A percentile compares a stretch with the other conserved stretches of the same genome.
phyloP scores from a whole-genome alignment of 2,888 invertebrate species.

The Cerastis rubricosa region DNA sequence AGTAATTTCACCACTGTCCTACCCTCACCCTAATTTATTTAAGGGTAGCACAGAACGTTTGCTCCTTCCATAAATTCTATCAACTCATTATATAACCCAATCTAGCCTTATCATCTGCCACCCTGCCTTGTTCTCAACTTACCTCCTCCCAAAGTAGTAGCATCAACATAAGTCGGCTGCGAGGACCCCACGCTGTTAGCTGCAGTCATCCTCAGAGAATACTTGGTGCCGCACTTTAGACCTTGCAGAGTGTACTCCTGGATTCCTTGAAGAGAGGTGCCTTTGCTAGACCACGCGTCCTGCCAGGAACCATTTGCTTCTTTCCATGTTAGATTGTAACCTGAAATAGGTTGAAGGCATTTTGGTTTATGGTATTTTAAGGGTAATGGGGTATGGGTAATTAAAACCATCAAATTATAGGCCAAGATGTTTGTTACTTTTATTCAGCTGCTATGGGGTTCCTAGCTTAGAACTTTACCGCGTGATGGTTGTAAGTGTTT shows the following conservation, averaged over 20 bases:
- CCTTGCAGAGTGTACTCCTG: constrained; percentile 92
- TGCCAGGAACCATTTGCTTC: constrained; percentile 87
- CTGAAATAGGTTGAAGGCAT: constrained; percentile 70
- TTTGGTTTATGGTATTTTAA: not conserved
- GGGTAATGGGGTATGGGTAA: not conserved
- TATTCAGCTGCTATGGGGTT: not conserved
- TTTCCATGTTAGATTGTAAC: constrained; percentile 88
- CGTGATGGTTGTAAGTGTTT: not conserved
- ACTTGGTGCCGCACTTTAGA: constrained; percentile 95
- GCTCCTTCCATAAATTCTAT: too few relatives aligned
- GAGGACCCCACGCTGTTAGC: constrained; percentile 95
- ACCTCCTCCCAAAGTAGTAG: constrained; percentile 91
- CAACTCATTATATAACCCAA: too few relatives aligned
- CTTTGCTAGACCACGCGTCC: constrained; percentile 92
- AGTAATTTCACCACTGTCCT: too few relatives aligned
- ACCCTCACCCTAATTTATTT: too few relatives aligned
- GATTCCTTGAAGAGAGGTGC: constrained; percentile 89
- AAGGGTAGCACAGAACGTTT: too few relatives aligned
- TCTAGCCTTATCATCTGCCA: too few relatives aligned
- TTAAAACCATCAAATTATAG: not conserved
- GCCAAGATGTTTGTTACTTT: not conserved
- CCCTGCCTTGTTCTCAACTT: constrained; percentile 34
- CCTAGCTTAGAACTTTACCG: not conserved
- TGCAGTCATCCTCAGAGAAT: constrained; percentile 95
- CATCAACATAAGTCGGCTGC: constrained; percentile 91